These are phyloP conservation scores for Marisa cornuarietis DNA, from an alignment of 1,140 invertebrate genomes.

Conservation along the genomic window DNA sequence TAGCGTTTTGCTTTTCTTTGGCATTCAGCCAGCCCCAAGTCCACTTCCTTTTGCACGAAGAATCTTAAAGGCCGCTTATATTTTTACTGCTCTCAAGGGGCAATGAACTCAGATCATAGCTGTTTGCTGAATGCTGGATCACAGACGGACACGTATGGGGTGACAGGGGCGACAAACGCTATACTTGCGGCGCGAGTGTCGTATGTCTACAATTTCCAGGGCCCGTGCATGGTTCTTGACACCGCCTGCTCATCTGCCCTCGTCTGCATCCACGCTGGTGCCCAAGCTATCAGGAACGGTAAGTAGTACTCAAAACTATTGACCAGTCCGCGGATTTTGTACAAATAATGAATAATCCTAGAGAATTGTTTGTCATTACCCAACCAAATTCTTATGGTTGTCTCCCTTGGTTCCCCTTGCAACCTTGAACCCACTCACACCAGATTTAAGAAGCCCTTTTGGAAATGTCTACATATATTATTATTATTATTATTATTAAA, in stretches of 20 bases:
- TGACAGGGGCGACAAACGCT: constrained; percentile 41
- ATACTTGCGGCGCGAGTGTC: constrained; percentile 44
- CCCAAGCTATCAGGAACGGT: constrained; percentile 41
- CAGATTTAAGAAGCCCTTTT: too few species aligned
- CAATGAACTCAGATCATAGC: constrained; percentile 47
- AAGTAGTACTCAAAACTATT: neutral
- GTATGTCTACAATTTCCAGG: constrained; percentile 45
- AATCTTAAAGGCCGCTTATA: too few species aligned
- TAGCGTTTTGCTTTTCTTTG: too few species aligned
- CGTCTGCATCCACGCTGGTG: constrained; percentile 40
- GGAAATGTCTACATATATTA: too few species aligned
- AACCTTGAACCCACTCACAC: too few species aligned
- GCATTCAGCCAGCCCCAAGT: too few species aligned
- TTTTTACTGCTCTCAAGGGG: neutral
- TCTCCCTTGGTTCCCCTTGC: too few species aligned
- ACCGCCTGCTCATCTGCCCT: constrained; percentile 51
- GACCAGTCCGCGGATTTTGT: neutral
- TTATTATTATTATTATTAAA: too few species aligned
- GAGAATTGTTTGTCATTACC: too few species aligned
- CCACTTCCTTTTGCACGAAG: too few species aligned
- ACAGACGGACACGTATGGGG: constrained; percentile 33
- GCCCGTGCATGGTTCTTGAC: constrained; percentile 46
- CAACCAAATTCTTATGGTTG: too few species aligned
- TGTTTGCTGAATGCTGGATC: constrained; percentile 13
- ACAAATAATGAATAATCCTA: neutral